Evolutionary conservation across 2,113 vertebrate genomes (phyloP).

Genomic region (Peromyscus californicus): DNA sequence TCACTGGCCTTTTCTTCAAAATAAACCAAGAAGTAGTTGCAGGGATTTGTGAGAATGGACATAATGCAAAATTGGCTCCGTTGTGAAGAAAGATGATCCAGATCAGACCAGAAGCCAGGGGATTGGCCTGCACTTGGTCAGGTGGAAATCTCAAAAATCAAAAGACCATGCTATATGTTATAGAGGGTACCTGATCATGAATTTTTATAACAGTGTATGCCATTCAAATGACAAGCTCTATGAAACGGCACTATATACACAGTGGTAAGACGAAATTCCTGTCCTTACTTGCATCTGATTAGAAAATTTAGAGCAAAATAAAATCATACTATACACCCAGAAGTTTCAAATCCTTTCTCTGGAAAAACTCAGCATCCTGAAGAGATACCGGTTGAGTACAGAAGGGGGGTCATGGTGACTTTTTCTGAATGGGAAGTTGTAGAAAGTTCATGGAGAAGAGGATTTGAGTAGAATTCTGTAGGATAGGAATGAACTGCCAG

Average conservation of each 20-base stretch:
- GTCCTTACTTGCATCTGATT: background rate
- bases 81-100: background rate
- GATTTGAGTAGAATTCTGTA: background rate
- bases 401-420: background rate
- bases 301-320: background rate
- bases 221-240: background rate
- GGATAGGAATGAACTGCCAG: background rate
- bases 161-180: background rate
- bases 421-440: background rate
- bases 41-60: background rate
- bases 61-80: background rate
- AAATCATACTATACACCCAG: background rate
- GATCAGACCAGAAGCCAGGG: background rate
- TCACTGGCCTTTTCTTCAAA: constrained; percentile 3
- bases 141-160: background rate
- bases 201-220: background rate
- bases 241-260: background rate
- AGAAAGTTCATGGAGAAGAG: background rate
- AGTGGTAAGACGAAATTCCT: background rate
- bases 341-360: background rate
- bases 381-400: background rate
- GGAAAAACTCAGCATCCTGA: background rate
- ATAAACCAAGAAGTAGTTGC: background rate
- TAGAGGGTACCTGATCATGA: background rate
- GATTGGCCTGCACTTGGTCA: background rate